A percentile compares a stretch with the other conserved stretches of the same genome.
Conservation (phyloP, 1,140 invertebrate genomes). For the Proctacanthus coquilletti region DNA sequence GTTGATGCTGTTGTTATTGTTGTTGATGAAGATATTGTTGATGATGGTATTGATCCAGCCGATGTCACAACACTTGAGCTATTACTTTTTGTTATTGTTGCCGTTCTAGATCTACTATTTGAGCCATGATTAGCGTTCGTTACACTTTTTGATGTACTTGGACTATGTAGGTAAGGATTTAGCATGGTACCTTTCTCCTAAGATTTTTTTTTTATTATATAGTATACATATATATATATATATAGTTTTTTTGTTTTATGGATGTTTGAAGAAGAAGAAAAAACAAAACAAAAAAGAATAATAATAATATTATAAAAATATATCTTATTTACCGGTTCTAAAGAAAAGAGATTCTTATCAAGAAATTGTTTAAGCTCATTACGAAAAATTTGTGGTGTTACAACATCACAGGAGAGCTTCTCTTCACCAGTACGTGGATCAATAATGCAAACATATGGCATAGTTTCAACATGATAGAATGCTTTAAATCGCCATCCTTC, state of each 20-base stretch:
- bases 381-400: conserved; percentile 15
- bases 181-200: too few relatives aligned
- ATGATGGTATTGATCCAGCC: too few relatives aligned
- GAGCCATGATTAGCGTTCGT: too few relatives aligned
- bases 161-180: too few relatives aligned
- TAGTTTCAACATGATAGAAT: conserved; percentile 51
- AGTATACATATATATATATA: too few relatives aligned
- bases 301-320: not conserved
- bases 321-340: not conserved
- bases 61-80: conserved; percentile 6
- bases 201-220: too few relatives aligned
- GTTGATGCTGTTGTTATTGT: not conserved
- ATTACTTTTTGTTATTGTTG: conserved; percentile 11
- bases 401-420: conserved; percentile 19
- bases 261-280: conserved; percentile 15
- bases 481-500: conserved; percentile 53
- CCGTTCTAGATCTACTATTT: conserved; percentile 11
- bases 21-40: conserved; percentile 2
- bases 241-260: too few relatives aligned
- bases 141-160: too few relatives aligned
- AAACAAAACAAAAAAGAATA: conserved; percentile 11
- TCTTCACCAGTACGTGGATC: conserved; percentile 62
- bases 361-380: conserved; percentile 18
- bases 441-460: conserved; percentile 56
- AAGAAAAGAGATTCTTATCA: conserved; percentile 10